These are phyloP conservation scores for Micrasema minimum DNA, from an alignment of 1,140 invertebrate species.

Conservation along the genomic window DNA sequence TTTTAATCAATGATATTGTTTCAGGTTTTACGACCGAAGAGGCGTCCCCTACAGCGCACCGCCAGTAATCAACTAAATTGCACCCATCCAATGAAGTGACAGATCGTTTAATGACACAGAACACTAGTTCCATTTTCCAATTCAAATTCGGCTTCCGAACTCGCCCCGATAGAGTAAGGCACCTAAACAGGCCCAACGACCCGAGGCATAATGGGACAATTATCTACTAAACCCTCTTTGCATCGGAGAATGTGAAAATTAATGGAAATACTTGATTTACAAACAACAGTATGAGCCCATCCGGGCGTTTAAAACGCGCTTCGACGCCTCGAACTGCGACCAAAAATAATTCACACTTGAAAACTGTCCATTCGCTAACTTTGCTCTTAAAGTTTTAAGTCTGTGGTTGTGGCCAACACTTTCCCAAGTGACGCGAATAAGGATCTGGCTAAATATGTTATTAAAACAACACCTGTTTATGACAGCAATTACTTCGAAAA, in stretches of 20 bases:
- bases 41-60: not conserved
- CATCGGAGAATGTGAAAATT: not conserved
- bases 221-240: not conserved
- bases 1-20: constrained; percentile 20
- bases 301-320: constrained; percentile 49
- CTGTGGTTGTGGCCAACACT: not conserved
- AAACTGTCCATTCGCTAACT: not conserved
- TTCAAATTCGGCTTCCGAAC: constrained; percentile 13
- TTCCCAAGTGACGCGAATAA: not conserved
- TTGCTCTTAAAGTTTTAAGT: not conserved
- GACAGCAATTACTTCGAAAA: constrained; percentile 49
- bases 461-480: constrained; percentile 45
- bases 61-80: constrained; percentile 16
- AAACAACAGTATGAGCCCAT: constrained; percentile 50
- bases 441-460: too few species aligned
- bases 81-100: constrained; percentile 30
- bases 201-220: not conserved
- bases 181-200: not conserved
- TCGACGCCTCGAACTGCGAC: constrained; percentile 38
- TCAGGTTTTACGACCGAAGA: constrained; percentile 9
- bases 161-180: not conserved
- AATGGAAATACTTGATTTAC: not conserved
- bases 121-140: constrained; percentile 22
- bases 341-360: constrained; percentile 12
- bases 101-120: constrained; percentile 32